A percentile compares a stretch with the other conserved stretches of the same genome.
phyloP scores from a whole-genome alignment of 2,888 invertebrate species.

The Frankliniella intonsa region DNA sequence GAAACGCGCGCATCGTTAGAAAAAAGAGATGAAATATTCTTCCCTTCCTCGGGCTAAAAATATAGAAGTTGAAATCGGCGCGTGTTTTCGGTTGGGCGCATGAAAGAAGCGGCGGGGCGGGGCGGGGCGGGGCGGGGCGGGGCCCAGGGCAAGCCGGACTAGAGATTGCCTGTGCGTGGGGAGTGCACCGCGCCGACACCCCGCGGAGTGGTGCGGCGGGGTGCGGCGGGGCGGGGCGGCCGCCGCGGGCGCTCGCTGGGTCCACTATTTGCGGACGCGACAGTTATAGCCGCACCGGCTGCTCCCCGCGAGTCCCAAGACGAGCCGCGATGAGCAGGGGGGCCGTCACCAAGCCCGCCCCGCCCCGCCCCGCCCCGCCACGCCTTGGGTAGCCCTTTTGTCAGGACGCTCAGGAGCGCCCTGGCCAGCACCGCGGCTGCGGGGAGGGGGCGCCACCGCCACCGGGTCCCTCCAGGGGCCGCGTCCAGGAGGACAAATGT shows the following conservation, averaged over 20 bases:
- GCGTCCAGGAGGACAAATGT: no score
- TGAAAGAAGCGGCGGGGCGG: no score
- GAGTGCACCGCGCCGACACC: neutral
- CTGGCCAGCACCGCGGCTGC: no score
- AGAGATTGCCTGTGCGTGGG: neutral
- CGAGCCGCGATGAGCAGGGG: slow-evolving; percentile 32
- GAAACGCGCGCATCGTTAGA: no score
- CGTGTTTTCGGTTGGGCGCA: no score
- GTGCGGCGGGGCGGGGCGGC: slow-evolving; percentile 39
- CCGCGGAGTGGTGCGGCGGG: slow-evolving; percentile 28
- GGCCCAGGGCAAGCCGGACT: neutral
- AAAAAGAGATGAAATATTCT: no score
- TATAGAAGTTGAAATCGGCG: no score
- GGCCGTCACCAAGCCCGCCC: slow-evolving; percentile 31
- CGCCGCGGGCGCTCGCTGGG: slow-evolving; percentile 28
- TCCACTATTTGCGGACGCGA: slow-evolving; percentile 33
- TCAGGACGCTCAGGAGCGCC: slow-evolving; percentile 43
- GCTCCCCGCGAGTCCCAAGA: slow-evolving; percentile 37
- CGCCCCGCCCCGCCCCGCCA: slow-evolving; percentile 31
- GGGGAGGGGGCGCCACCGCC: no score
- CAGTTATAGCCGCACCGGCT: slow-evolving; percentile 31
- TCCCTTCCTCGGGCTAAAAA: no score
- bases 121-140: no score
- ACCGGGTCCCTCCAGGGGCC: no score
- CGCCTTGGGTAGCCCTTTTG: slow-evolving; percentile 34